These are phyloP conservation scores for Balearica regulorum DNA, from an alignment of 2,797 vertebrate genomes.

Conservation along the genomic window DNA sequence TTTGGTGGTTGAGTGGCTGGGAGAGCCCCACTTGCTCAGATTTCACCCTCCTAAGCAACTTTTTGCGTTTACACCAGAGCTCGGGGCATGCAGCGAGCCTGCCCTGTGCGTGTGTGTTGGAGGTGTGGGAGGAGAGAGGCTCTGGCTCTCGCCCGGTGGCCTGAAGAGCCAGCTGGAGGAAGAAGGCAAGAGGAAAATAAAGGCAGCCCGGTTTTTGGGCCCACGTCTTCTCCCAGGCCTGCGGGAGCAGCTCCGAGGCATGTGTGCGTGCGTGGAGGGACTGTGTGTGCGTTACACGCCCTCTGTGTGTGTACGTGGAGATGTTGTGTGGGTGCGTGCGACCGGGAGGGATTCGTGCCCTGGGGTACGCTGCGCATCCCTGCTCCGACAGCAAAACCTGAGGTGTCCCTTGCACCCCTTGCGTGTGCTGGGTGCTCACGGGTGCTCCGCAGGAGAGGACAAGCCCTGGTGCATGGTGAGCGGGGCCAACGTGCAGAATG, in stretches of 20 bases:
- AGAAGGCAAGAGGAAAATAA: background rate
- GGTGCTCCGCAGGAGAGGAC: background rate
- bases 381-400: background rate
- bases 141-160: conserved; percentile 26
- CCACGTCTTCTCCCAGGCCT: conserved; percentile 8
- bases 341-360: background rate
- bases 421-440: background rate
- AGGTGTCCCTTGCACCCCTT: background rate
- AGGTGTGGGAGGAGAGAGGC: conserved; percentile 36
- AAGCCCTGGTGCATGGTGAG: background rate
- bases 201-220: background rate
- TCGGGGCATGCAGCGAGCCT: background rate
- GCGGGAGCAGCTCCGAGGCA: background rate
- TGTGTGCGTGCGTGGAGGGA: background rate
- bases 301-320: background rate
- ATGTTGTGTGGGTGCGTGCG: background rate
- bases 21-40: background rate
- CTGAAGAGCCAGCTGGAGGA: conserved; percentile 32
- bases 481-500: background rate
- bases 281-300: rapidly evolving
- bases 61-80: background rate
- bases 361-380: background rate
- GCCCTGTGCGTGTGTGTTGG: background rate
- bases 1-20: background rate
- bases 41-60: conserved; percentile 53